Conservation (phyloP, 2,797 vertebrate genomes). For the Pipistrellus pygmaeus region DNA sequence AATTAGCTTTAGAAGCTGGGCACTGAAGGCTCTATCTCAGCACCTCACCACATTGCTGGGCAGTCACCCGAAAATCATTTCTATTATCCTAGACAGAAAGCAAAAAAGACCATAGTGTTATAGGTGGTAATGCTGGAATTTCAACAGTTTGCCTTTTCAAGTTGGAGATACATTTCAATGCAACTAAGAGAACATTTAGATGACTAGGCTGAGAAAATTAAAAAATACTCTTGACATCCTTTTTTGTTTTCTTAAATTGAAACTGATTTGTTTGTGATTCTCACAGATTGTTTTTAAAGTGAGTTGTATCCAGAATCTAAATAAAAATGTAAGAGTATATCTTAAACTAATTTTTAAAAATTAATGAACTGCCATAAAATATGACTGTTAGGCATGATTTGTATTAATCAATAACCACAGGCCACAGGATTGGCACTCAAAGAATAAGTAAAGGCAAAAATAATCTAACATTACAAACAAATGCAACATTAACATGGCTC, state of each 20-base stretch:
- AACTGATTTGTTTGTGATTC: constrained; percentile 7
- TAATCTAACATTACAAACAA: not conserved
- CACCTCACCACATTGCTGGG: not conserved
- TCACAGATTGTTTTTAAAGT: not conserved
- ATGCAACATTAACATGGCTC: not conserved
- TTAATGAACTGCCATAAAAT: not conserved
- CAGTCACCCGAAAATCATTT: not conserved
- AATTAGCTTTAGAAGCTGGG: not conserved
- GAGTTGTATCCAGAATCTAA: not conserved
- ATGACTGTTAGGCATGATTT: not conserved
- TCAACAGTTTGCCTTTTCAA: not conserved
- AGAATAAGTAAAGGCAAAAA: not conserved
- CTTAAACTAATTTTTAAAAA: not conserved
- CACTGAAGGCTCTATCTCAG: not conserved
- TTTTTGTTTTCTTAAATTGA: constrained; percentile 39
- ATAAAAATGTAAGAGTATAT: not conserved
- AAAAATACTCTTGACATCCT: not conserved
- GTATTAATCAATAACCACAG: not conserved
- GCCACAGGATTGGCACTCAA: not conserved
- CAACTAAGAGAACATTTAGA: not conserved
- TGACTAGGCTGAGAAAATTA: not conserved
- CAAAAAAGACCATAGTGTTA: not conserved
- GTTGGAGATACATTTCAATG: not conserved
- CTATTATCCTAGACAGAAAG: not conserved
- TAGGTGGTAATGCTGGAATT: not conserved